phyloP scores from a whole-genome alignment of 2,888 invertebrate species.

The Hetaerina titia region DNA sequence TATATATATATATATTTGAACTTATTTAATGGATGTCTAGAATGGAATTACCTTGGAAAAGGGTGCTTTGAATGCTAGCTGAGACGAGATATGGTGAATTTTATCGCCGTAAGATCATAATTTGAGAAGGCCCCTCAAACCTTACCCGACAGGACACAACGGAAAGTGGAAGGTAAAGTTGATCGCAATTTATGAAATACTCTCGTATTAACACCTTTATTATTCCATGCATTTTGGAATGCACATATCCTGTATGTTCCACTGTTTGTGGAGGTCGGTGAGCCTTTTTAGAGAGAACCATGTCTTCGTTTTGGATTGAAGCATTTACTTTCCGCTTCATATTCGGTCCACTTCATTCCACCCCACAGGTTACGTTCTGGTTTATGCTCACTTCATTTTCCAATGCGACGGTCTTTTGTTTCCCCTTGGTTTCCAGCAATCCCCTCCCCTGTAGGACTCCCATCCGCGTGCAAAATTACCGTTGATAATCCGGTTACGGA shows the following conservation, averaged over 20 bases:
- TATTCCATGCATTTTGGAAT: neutral
- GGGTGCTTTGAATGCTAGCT: no score
- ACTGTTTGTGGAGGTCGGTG: neutral
- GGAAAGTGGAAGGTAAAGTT: neutral
- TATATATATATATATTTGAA: no score
- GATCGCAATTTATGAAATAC: neutral
- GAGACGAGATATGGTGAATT: neutral
- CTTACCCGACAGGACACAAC: neutral
- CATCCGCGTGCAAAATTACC: neutral
- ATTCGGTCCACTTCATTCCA: neutral
- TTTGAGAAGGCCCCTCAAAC: neutral
- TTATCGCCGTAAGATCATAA: neutral
- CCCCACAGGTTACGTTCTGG: neutral
- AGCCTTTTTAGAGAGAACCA: neutral
- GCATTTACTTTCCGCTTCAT: neutral
- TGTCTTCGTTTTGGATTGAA: neutral
- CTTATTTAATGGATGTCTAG: no score
- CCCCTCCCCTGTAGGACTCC: neutral
- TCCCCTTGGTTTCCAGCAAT: neutral
- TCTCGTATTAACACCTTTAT: neutral
- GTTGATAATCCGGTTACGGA: constrained; percentile 7
- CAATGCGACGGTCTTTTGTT: neutral
- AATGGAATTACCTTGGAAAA: no score
- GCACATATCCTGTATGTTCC: neutral
- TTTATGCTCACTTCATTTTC: neutral